These are phyloP conservation scores for Choreutis nemorana DNA, from an alignment of 2,888 invertebrate species.

Conservation along the genomic window DNA sequence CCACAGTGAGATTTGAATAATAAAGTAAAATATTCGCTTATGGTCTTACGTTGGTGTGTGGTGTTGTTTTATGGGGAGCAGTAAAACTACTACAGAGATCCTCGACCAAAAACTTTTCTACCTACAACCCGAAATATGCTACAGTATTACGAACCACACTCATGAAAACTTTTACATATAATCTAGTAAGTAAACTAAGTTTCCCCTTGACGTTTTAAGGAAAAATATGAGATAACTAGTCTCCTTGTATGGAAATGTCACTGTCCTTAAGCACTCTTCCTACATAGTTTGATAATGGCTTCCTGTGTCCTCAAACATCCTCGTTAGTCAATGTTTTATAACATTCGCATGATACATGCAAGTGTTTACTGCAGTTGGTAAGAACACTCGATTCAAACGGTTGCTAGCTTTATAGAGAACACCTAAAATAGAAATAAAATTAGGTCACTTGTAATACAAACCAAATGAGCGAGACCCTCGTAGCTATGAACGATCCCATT, in stretches of 20 bases:
- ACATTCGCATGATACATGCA: constrained; percentile 35
- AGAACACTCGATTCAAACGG: constrained; percentile 20
- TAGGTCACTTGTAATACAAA: constrained; percentile 31
- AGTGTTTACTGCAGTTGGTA: constrained; percentile 28
- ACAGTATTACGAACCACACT: constrained; percentile 15
- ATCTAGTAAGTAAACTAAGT: constrained; percentile 6
- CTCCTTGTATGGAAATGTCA: constrained; percentile 16
- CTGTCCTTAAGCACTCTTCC: constrained; percentile 41
- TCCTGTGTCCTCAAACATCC: constrained; percentile 54
- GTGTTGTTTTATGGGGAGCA: constrained; percentile 31
- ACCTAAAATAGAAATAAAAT: constrained; percentile 37
- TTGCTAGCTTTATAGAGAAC: constrained; percentile 21
- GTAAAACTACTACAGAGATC: constrained; percentile 20
- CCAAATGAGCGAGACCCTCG: constrained; percentile 17
- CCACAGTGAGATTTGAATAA: constrained; percentile 56
- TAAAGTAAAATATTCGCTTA: constrained; percentile 45
- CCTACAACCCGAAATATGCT: constrained; percentile 25
- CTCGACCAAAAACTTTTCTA: constrained; percentile 25
- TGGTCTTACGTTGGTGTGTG: constrained; percentile 26
- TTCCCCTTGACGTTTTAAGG: constrained; percentile 15
- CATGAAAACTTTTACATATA: constrained; percentile 8
- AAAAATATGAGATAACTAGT: constrained; percentile 17
- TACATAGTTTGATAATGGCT: constrained; percentile 58
- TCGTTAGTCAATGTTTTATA: constrained; percentile 43
- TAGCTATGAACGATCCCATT: constrained; percentile 21